Evolutionary conservation across 1,140 invertebrate genomes (phyloP).

Genomic region (Mactra quadrangularis): DNA sequence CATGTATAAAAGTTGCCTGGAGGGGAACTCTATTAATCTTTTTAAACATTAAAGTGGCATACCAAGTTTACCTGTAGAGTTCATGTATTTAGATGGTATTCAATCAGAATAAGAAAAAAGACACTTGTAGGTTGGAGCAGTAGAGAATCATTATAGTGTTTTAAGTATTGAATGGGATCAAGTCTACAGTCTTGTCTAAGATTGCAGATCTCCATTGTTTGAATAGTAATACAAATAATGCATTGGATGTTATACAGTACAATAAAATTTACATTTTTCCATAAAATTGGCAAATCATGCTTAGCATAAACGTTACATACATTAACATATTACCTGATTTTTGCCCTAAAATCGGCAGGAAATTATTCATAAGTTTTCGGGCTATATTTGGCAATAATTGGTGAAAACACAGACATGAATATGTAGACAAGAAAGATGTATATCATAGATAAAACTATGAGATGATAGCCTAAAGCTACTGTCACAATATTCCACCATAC

Average conservation of each 20-base stretch:
- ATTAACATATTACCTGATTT: too few relatives aligned
- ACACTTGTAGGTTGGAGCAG: too few relatives aligned
- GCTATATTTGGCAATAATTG: neutral
- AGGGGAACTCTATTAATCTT: constrained; percentile 62
- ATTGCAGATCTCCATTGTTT: too few relatives aligned
- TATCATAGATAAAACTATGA: constrained; percentile 24
- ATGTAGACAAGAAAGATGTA: too few relatives aligned
- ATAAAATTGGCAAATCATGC: too few relatives aligned
- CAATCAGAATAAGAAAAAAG: constrained; percentile 21
- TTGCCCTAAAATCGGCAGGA: neutral
- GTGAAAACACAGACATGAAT: neutral
- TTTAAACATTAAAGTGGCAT: constrained; percentile 62
- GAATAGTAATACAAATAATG: too few relatives aligned
- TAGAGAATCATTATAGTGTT: neutral
- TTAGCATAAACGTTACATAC: too few relatives aligned
- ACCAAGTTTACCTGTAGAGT: constrained; percentile 48
- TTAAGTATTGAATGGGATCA: too few relatives aligned
- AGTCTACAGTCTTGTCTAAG: too few relatives aligned
- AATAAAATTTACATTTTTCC: too few relatives aligned
- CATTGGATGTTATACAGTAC: too few relatives aligned
- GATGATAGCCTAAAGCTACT: constrained; percentile 20
- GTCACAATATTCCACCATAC: constrained; percentile 23
- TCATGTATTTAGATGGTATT: constrained; percentile 23
- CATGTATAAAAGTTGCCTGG: constrained; percentile 53
- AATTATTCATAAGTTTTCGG: neutral